phyloP scores from a whole-genome alignment of 2,113 vertebrate species.

The Albula glossodonta region DNA sequence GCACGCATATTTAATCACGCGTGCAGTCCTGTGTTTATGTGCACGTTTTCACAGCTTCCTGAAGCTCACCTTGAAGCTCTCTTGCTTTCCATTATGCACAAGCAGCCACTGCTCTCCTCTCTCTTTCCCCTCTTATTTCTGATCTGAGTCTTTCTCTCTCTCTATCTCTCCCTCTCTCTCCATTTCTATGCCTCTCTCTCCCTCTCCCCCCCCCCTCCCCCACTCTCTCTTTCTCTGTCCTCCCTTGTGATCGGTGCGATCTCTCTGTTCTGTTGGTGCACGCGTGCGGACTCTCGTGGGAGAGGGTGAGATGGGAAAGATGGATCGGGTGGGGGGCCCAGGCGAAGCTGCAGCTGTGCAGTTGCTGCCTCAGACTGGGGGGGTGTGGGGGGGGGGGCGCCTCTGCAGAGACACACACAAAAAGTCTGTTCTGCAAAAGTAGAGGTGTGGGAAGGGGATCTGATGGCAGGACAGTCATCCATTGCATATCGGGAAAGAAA shows the following conservation, averaged over 20 bases:
- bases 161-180: too few relatives aligned
- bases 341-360: not conserved
- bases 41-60: not conserved
- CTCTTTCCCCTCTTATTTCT: too few relatives aligned
- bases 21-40: not conserved
- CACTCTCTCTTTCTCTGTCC: not conserved
- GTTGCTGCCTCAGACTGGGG: not conserved
- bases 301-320: not conserved
- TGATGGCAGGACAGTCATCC: slow-evolving; percentile 1
- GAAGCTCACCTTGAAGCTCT: not conserved
- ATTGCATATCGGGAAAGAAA: not conserved
- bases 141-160: too few relatives aligned
- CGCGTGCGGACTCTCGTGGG: slow-evolving; percentile 1
- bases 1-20: not conserved
- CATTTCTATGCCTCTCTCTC: too few relatives aligned
- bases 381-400: too few relatives aligned
- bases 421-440: not conserved
- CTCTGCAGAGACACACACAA: not conserved
- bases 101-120: not conserved
- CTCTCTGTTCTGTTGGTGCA: too few relatives aligned
- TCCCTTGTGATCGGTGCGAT: not conserved
- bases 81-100: not conserved
- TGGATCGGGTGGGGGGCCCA: not conserved
- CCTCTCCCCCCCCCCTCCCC: too few relatives aligned
- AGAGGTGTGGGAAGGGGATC: not conserved